Evolutionary conservation across 2,888 invertebrate genomes (phyloP).

Genomic region (Urechis unicinctus): DNA sequence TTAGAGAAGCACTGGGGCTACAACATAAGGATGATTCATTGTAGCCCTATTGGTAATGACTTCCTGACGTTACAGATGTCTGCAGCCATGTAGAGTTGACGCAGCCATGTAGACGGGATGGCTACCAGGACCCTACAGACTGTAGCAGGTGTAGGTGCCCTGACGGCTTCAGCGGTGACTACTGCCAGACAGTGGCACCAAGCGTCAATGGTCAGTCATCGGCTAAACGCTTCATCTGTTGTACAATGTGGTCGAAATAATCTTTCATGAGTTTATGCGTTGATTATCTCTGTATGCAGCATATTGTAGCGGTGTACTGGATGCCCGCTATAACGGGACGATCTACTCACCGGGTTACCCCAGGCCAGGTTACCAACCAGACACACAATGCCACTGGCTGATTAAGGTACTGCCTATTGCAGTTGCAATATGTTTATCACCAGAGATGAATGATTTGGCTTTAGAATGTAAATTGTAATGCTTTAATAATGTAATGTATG

Average conservation of each 20-base stretch:
- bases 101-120: conserved; percentile 34
- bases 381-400: conserved; percentile 30
- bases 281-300: too few species aligned
- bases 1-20: too few species aligned
- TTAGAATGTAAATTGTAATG: too few species aligned
- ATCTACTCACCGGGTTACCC: conserved; percentile 29
- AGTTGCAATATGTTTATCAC: background rate
- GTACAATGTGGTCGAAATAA: too few species aligned
- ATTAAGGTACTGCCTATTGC: conserved; percentile 31
- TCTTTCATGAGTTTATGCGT: too few species aligned
- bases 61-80: too few species aligned
- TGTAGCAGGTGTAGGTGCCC: conserved; percentile 41
- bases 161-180: conserved; percentile 35
- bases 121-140: conserved; percentile 43
- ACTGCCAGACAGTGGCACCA: conserved; percentile 31
- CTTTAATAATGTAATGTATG: too few species aligned
- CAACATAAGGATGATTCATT: too few species aligned
- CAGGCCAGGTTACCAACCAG: conserved; percentile 16
- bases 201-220: conserved; percentile 18
- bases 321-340: conserved; percentile 19
- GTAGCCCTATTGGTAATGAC: too few species aligned
- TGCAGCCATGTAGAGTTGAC: conserved; percentile 5
- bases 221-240: too few species aligned
- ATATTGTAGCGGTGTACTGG: conserved; percentile 22
- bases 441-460: background rate